Evolutionary conservation across 2,888 invertebrate genomes (phyloP).

Genomic region (Clunio marinus): DNA sequence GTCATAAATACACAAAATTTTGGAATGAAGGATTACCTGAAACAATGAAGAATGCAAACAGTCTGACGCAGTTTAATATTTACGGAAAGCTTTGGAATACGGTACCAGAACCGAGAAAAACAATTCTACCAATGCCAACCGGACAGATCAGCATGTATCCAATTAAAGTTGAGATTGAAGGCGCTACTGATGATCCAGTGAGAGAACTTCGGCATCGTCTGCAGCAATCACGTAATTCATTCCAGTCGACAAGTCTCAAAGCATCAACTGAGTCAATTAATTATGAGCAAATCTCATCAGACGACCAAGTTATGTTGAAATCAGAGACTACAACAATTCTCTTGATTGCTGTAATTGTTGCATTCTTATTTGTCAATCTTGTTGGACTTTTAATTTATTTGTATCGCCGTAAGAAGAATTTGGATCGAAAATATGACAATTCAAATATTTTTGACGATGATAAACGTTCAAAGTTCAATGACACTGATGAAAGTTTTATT

Average conservation of each 20-base stretch:
- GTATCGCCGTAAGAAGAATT: conserved; percentile 28
- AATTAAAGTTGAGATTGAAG: conserved; percentile 37
- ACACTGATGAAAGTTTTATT: conserved; percentile 50
- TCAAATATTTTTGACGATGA: conserved; percentile 44
- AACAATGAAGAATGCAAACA: conserved; percentile 55
- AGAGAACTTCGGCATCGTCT: conserved; percentile 41
- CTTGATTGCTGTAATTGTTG: conserved; percentile 61
- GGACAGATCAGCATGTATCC: conserved; percentile 37
- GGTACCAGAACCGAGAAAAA: conserved; percentile 42
- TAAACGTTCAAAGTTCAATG: conserved; percentile 47
- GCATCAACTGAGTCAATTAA: conserved; percentile 32
- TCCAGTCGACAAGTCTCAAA: background rate
- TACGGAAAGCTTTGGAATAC: conserved; percentile 41
- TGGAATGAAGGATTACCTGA: conserved; percentile 82
- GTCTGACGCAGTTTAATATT: conserved; percentile 42
- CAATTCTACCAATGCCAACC: conserved; percentile 42
- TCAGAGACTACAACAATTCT: conserved; percentile 59
- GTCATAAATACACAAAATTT: conserved; percentile 71
- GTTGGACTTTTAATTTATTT: conserved; percentile 45
- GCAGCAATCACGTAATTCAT: conserved; percentile 39
- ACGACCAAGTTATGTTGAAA: conserved; percentile 52
- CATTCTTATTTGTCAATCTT: conserved; percentile 70
- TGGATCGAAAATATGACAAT: conserved; percentile 39
- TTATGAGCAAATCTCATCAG: conserved; percentile 41
- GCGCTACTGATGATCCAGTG: conserved; percentile 41